A percentile compares a stretch with the other conserved stretches of the same genome.
These are phyloP conservation scores for Sarcophaga variegata DNA, from an alignment of 2,888 invertebrate genomes.

Conservation along the genomic window DNA sequence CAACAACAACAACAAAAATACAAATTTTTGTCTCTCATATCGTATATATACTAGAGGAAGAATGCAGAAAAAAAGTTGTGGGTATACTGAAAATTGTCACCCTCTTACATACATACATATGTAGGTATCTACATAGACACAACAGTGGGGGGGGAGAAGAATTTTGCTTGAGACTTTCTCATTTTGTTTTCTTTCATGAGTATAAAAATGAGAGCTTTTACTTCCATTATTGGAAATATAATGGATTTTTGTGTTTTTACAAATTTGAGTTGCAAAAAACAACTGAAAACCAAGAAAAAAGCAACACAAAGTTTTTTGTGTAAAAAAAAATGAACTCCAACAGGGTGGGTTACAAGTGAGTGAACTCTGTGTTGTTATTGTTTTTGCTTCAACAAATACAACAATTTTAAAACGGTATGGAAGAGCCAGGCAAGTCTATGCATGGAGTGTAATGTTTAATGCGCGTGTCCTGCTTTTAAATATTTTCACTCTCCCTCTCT, in stretches of 20 bases:
- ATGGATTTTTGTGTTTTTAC: constrained; percentile 40
- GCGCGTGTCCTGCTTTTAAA: constrained; percentile 60
- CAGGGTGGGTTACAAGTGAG: constrained; percentile 63
- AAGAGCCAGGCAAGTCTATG: constrained; percentile 30
- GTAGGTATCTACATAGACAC: no score
- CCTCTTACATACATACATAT: background rate
- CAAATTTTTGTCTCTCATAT: constrained; percentile 6
- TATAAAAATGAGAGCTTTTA: constrained; percentile 35
- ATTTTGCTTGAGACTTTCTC: background rate
- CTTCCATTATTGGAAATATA: constrained; percentile 66
- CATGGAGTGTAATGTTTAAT: constrained; percentile 33
- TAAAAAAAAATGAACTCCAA: constrained; percentile 19
- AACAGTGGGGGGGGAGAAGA: background rate
- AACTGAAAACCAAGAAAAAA: background rate
- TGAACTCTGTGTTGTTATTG: constrained; percentile 42
- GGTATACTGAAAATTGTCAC: constrained; percentile 28
- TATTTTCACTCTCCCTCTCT: constrained; percentile 34
- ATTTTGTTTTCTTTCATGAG: constrained; percentile 8
- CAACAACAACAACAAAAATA: constrained; percentile 18
- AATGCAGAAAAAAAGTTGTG: constrained; percentile 36
- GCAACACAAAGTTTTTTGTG: background rate
- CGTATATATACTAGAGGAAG: background rate
- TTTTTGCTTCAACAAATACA: background rate
- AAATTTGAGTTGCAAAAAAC: background rate
- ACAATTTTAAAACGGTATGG: background rate